Base-by-base conservation (phyloP, 2,113 vertebrate genomes). In the Myodes glareolus region DNA sequence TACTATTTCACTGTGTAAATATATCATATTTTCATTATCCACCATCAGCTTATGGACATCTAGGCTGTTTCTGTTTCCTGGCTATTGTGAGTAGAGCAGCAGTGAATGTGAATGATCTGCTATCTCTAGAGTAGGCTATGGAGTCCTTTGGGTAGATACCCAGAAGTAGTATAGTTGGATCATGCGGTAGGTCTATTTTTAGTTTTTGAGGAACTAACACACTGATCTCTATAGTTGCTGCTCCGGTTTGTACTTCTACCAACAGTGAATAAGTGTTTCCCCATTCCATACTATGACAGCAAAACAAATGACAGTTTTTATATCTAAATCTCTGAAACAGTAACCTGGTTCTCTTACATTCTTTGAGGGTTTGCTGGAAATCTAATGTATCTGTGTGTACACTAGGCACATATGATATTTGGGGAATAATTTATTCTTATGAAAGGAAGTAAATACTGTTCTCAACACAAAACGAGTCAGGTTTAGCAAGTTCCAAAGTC, bases 401-500 rank as follows among this genome's bases (percentile, higher is more conserved):
- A 39, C 36, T 23, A 70, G 47, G 36, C 50, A 21, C 19, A 3
- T 95, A 52, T 58, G 50, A 87, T 94, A 93, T 76, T 88, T 94
- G 0, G 92, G 42, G 42, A 78, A 80, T 90, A 72, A 29, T 94
- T 91, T 90, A 14, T 76, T 96, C 78, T 67, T 87, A 14, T 78
- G 25, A 88, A 94, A 94, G n/a, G 75, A 75, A 90, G 67, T 94
- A 27, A 88, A 78, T 55, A 80, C 50, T 94, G 3, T 94, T 95
- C n/a, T 91, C 19, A 42, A 4, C 42, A 70, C 89, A 94, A 86
- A 82, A 65, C 94, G 52, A 88, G 29, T 94, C 86, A 58, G n/a
- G 42, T 80, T 88, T 93, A 94, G 42, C 61, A 94, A 73, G 47
- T 96, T 97, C 70, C 85, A 94, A 96, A 97, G 50, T 91, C 47